These are phyloP conservation scores for Periophthalmus magnuspinnatus DNA, from an alignment of 2,797 vertebrate genomes.

Conservation along the genomic window DNA sequence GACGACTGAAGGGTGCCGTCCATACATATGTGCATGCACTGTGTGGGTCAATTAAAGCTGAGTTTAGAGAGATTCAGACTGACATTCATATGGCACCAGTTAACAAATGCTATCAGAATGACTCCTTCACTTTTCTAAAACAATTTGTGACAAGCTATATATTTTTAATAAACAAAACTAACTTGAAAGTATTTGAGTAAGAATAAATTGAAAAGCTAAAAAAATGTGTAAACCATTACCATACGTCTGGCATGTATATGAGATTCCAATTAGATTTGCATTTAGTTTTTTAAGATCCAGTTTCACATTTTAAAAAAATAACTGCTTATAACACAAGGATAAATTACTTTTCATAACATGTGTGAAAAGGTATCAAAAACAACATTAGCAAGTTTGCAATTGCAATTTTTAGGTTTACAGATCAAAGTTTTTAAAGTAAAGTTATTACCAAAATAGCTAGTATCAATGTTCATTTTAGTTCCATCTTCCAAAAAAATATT, in stretches of 20 bases:
- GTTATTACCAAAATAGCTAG: no score
- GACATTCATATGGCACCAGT: constrained; percentile 35
- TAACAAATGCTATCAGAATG: constrained; percentile 30
- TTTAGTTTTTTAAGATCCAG: background rate
- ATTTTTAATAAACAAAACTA: background rate
- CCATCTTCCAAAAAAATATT: no score
- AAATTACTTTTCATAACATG: background rate
- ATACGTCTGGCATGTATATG: background rate
- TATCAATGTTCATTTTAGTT: no score
- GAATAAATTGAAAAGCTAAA: no score
- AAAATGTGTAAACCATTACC: no score
- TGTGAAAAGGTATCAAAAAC: constrained; percentile 36
- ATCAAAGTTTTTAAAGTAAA: no score
- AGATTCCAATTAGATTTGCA: background rate
- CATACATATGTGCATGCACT: constrained; percentile 50
- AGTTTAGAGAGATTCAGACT: constrained; percentile 34
- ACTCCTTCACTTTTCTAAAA: constrained; percentile 13
- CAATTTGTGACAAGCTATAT: constrained; percentile 4
- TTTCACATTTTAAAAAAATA: background rate
- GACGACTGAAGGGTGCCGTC: constrained; percentile 69
- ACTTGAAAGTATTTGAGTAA: background rate
- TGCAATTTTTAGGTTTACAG: no score
- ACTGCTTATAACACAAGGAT: background rate
- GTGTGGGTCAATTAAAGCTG: constrained; percentile 35
- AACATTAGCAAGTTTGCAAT: no score